A percentile compares a stretch with the other conserved stretches of the same genome.
Evolutionary conservation across 2,797 vertebrate genomes (phyloP).

Genomic region (Semaprochilodus insignis): DNA sequence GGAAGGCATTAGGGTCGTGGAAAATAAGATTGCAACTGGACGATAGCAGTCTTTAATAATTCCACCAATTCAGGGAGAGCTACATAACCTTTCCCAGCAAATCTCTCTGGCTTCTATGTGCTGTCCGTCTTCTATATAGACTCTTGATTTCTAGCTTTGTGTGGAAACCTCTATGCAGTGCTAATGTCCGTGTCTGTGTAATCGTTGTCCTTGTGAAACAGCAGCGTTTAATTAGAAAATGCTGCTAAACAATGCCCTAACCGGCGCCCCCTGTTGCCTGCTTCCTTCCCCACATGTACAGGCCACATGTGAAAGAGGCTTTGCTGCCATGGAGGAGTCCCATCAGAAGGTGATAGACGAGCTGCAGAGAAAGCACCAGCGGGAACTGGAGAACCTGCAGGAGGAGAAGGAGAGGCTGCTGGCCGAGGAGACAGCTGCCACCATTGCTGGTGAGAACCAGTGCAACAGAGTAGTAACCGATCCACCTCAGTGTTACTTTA

Average conservation of each 20-base stretch:
- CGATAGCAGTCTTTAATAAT: neutral
- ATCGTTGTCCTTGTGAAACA: constrained; percentile 28
- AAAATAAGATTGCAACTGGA: neutral
- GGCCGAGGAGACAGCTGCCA: constrained; percentile 83
- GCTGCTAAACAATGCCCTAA: constrained; percentile 53
- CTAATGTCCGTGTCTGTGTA: constrained; percentile 29
- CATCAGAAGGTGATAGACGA: constrained; percentile 86
- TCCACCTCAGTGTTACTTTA: too few species aligned
- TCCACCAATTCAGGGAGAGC: constrained; percentile 1
- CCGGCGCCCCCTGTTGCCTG: neutral
- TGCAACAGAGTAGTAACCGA: neutral
- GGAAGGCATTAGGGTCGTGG: neutral
- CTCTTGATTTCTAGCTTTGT: constrained; percentile 41
- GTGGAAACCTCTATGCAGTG: constrained; percentile 35
- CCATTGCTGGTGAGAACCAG: constrained; percentile 77
- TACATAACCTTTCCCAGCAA: constrained; percentile 20
- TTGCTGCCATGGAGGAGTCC: constrained; percentile 85
- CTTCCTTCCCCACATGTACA: constrained; percentile 57
- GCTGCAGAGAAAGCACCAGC: constrained; percentile 83
- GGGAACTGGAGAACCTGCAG: constrained; percentile 84
- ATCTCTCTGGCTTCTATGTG: constrained; percentile 48
- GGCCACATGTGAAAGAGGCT: constrained; percentile 85
- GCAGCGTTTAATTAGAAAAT: constrained; percentile 1
- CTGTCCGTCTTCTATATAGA: constrained; percentile 43
- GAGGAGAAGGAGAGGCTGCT: constrained; percentile 83